A percentile compares a stretch with the other conserved stretches of the same genome.
Evolutionary conservation across 2,113 vertebrate genomes (phyloP).

Genomic region (Chamaea fasciata): DNA sequence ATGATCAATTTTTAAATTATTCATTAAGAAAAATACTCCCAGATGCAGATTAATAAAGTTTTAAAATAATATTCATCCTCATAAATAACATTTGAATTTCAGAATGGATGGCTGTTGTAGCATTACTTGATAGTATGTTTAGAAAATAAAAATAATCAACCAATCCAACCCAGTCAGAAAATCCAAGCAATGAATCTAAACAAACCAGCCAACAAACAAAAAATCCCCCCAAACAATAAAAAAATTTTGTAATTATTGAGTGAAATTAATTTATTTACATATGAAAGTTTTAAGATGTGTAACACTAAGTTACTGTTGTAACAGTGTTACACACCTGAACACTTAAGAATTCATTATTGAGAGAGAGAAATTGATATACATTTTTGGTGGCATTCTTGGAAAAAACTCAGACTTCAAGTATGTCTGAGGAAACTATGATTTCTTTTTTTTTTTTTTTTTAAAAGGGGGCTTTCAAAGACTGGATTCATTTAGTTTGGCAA

Average conservation of each 20-base stretch:
- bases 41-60: neutral
- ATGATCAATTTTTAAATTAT: neutral
- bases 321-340: neutral
- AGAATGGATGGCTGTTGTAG: neutral
- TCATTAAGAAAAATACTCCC: neutral
- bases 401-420: conserved; percentile 48
- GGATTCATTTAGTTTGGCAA: conserved; percentile 72
- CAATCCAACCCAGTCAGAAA: neutral
- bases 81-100: neutral
- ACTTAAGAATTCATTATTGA: conserved; percentile 28
- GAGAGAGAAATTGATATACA: conserved; percentile 12
- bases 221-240: neutral
- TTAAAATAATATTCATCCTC: neutral
- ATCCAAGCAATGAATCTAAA: neutral
- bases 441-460: neutral
- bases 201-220: neutral
- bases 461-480: conserved; percentile 44
- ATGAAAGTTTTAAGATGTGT: neutral
- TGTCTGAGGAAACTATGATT: neutral
- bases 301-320: conserved; percentile 16
- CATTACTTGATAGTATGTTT: neutral
- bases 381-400: conserved; percentile 42
- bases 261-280: neutral
- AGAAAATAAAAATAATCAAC: neutral
- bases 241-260: neutral